phyloP scores from a whole-genome alignment of 2,888 invertebrate genomes.

The Pristionchus japonicus region DNA sequence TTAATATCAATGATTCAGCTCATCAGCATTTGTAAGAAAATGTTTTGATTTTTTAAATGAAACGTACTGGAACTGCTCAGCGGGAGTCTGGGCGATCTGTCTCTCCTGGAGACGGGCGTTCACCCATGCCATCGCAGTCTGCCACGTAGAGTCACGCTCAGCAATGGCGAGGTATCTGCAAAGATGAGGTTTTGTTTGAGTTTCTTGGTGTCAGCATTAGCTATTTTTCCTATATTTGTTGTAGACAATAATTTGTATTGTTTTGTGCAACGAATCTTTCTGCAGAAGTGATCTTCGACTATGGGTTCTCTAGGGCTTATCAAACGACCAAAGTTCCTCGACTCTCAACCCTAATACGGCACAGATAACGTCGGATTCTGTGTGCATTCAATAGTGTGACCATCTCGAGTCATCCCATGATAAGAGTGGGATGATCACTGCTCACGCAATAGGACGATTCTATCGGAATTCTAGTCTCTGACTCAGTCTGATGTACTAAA shows the following conservation, averaged over 20 bases:
- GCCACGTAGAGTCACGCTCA: slow-evolving; percentile 48
- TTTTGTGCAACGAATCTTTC: background rate
- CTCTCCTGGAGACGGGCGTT: slow-evolving; percentile 54
- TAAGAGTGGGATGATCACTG: background rate
- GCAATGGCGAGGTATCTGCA: slow-evolving; percentile 50
- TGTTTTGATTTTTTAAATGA: too few species aligned
- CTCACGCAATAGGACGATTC: background rate
- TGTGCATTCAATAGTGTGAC: background rate
- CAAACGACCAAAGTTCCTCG: too few species aligned
- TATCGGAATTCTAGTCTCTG: too few species aligned
- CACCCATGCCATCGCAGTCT: slow-evolving; percentile 56
- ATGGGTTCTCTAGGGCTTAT: background rate
- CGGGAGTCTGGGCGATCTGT: slow-evolving; percentile 43
- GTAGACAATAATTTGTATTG: background rate
- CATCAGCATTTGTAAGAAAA: too few species aligned
- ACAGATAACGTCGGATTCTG: background rate
- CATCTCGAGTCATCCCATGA: background rate
- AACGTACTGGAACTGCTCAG: slow-evolving; percentile 46
- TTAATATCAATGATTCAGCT: background rate
- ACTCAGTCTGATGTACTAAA: background rate
- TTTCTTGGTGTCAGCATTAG: too few species aligned
- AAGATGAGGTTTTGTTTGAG: too few species aligned
- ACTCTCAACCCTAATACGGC: background rate
- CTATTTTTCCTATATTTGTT: too few species aligned
- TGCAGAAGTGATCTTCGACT: background rate